phyloP scores from a whole-genome alignment of 2,797 vertebrate species.

The Varecia variegata region DNA sequence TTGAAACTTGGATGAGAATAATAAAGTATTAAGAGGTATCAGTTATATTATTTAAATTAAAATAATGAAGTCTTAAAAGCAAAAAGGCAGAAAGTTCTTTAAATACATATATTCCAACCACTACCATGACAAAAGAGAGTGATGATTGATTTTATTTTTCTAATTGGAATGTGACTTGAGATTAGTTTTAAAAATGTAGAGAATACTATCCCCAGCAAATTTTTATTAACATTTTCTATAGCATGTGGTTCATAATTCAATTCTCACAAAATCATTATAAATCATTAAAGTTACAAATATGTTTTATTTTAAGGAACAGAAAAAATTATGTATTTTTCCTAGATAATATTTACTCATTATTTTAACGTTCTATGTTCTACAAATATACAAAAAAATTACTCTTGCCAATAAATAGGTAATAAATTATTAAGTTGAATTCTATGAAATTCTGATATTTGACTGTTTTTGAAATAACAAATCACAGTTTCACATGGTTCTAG shows the following conservation, averaged over 20 bases:
- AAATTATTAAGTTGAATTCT: neutral
- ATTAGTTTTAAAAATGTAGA: neutral
- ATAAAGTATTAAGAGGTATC: neutral
- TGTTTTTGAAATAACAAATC: neutral
- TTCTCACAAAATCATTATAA: neutral
- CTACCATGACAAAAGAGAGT: neutral
- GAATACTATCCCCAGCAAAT: neutral
- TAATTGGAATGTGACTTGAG: constrained; percentile 18
- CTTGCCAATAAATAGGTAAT: neutral
- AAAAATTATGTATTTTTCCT: neutral
- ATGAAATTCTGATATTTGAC: neutral
- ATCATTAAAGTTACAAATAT: neutral
- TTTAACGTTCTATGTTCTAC: neutral
- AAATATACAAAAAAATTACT: constrained; percentile 43
- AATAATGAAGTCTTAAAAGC: neutral
- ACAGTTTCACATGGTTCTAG: neutral
- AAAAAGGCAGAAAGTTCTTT: constrained; percentile 8
- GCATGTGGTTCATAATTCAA: neutral
- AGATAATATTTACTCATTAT: neutral
- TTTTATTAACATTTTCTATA: constrained; percentile 20
- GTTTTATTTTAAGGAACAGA: constrained; percentile 36
- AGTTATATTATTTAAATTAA: constrained; percentile 31
- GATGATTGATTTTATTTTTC: constrained; percentile 27
- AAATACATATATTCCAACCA: neutral
- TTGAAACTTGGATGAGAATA: neutral